phyloP scores from a whole-genome alignment of 2,888 invertebrate species.

The Lepidocyrtoides sp. region DNA sequence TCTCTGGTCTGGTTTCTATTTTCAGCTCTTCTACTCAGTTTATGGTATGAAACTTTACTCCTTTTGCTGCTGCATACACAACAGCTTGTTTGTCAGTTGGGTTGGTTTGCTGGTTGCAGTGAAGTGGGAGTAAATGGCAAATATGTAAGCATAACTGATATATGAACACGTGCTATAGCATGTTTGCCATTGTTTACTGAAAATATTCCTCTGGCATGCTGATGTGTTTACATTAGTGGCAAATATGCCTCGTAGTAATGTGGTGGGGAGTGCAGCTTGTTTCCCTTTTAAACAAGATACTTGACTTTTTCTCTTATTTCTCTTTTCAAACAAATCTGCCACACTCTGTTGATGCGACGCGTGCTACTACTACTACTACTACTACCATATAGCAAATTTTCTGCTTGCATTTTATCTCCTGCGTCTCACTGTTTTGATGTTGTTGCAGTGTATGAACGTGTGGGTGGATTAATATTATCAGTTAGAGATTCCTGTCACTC shows the following conservation, averaged over 20 bases:
- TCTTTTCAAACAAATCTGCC: not conserved
- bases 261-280: not conserved
- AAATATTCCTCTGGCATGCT: conserved; percentile 26
- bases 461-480: not conserved
- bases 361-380: not conserved
- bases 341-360: not conserved
- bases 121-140: too few relatives aligned
- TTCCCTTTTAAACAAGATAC: not conserved
- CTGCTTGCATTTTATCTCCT: not conserved
- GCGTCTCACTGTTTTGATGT: too few relatives aligned
- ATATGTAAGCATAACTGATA: too few relatives aligned
- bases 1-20: conserved; percentile 31
- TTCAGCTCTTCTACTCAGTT: not conserved
- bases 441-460: too few relatives aligned
- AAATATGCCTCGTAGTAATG: conserved; percentile 16
- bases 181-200: conserved; percentile 28
- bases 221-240: conserved; percentile 59
- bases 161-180: too few relatives aligned
- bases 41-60: not conserved
- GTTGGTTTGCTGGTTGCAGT: not conserved
- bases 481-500: not conserved
- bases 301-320: not conserved
- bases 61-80: not conserved
- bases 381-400: not conserved
- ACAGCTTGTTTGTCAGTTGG: not conserved